Percentiles rank a stretch among this genome's conserved stretches.
Conservation (phyloP, 2,797 vertebrate genomes). For the Galagoides demidoff region DNA sequence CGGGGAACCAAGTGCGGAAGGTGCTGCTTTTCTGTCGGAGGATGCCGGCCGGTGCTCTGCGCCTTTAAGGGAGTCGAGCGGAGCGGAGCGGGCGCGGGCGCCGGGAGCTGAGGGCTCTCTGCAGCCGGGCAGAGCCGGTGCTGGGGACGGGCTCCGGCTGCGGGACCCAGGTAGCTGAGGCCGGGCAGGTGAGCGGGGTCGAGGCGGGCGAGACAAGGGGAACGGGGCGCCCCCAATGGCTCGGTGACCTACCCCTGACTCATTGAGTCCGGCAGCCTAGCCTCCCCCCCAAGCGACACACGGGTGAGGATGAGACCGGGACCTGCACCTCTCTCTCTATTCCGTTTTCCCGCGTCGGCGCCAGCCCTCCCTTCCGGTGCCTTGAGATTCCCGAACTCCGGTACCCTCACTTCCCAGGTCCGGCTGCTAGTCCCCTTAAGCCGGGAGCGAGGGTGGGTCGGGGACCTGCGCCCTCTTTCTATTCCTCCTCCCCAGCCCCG, state of each 20-base stretch:
- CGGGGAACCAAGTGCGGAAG: not conserved
- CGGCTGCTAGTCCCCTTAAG: not conserved
- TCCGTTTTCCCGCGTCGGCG: not conserved
- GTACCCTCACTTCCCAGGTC: not conserved
- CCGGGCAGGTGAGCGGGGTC: not conserved
- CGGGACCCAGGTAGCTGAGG: not conserved
- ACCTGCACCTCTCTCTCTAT: not conserved
- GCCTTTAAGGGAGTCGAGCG: slow-evolving; percentile 64
- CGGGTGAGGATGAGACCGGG: not conserved
- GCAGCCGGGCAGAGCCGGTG: not conserved
- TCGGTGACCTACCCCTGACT: not conserved
- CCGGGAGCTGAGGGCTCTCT: not conserved
- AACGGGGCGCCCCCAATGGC: not conserved
- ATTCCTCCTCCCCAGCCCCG: not conserved
- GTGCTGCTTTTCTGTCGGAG: slow-evolving; percentile 68
- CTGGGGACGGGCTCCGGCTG: not conserved
- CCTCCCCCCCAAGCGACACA: not conserved
- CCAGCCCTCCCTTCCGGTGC: not conserved
- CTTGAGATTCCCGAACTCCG: not conserved
- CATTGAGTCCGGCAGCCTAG: not conserved
- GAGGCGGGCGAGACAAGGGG: not conserved
- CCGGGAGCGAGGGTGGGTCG: not conserved
- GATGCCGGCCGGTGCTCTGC: not conserved
- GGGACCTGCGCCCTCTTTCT: not conserved
- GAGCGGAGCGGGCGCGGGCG: fast-evolving